Evolutionary conservation across 2,888 invertebrate genomes (phyloP), one percentile per base, ranked within the genome.

Genomic region (Germaria angustata): DNA sequence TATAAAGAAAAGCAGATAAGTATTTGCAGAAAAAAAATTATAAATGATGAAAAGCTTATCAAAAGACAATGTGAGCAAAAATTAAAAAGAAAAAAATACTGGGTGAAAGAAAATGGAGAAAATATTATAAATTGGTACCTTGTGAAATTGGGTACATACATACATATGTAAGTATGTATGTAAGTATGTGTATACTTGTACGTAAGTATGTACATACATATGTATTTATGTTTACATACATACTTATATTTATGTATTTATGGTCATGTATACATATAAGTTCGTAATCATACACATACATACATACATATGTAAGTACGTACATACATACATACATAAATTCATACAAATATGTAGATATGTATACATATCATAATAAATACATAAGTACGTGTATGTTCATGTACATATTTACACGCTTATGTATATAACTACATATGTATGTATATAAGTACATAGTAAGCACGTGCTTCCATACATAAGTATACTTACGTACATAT

Each of bases 11-110:
- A 39, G 7, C 49, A 17, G 2, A 51, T 34, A 72, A 72, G 36
- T 46, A 59, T 57, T 57, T 59, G 59, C 46, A 51, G 36, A 66
- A 24, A 15, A 46, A 39, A 49, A 51, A 39, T 51, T 13, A 72
- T 51, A 51, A 72, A 41, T 32, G 0, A 32, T 41, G 41, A 72
- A 72, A 49, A 61, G 28, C 63, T 20, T 49, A 63, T 53, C 15
- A 49, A 59, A 61, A 59, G 49, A n/a, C 39, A 51, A 66, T 7
- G 24, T 11, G 24, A 39, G 11, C 15, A 49, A 22, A 51, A 36
- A 65, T 44, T 24, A 61, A 9, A 20, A 7, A 20, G 22, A 65
- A 17, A 65, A 11, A 57, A 24, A 49, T 32, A 57, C 7, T 13
- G 1, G 5, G 20, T 28, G 13, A 20, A 51, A 13, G 9, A 24